Evolutionary conservation across 1,140 invertebrate species (phyloP), one percentile per base, ranked within the genome.

Genomic region (Agrypnia vestita): DNA sequence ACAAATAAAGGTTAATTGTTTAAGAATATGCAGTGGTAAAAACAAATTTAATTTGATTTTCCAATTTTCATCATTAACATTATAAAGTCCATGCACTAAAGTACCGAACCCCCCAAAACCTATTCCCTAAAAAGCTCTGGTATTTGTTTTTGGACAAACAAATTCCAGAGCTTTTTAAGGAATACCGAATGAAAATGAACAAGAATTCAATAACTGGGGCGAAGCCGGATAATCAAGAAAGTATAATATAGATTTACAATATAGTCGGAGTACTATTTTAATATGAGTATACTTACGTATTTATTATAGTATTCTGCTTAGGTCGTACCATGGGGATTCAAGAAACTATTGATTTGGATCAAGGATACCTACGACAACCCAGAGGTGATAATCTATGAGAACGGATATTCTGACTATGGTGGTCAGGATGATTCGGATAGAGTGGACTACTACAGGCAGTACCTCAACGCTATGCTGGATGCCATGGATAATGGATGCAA

Each of bases 321-420:
- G 85, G 76, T 84, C 21, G 79, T 84, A 67, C 86, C 86, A 10
- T 62, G 86, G 87, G 83, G 91, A 88, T 53, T 87, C 1, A 84
- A 85, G 3, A 49, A 74, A 0, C 73, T 79, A 55, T 43, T 95
- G 9, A 89, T 89, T 3, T 92, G 91, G 89, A 88, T 95, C 17
- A 90, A 90, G 76, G 83, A 90, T 4, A 85, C 90, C 15, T 95
- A 94, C 82, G 86, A 89, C 9, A 90, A 92, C 84, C 86, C 91
- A 1, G 85, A 88, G 44, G 87, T 95, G 13, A 87, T 92, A 10
- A 89, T 95, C 11, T 92, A 92, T 7, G 94, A 95, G 88, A 95
- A 94, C 84, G 94, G 94, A 1, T 87, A 89, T 80, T 86, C 92
- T 49, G 90, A 92, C 85, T 84, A 85, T 21, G 86, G 86, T 8